Conservation (phyloP, 2,113 vertebrate genomes). For the Gorsachius goisagi region DNA sequence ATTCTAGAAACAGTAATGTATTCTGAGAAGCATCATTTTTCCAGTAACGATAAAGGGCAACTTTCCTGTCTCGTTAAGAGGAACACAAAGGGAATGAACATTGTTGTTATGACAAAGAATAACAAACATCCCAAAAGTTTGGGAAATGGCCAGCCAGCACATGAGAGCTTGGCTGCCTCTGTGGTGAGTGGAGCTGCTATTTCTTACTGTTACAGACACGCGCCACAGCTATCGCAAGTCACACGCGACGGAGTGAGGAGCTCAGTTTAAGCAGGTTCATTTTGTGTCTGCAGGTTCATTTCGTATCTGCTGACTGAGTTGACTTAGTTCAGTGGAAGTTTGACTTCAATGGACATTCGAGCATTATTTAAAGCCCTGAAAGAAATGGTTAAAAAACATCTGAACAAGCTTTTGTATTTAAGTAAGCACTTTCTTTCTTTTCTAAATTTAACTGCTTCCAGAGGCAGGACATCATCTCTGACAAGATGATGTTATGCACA, state of each 20-base stretch:
- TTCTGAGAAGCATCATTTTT: not conserved
- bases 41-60: not conserved
- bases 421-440: not conserved
- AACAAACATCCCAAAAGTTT: not conserved
- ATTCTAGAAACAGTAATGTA: not conserved
- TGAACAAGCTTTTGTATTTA: not conserved
- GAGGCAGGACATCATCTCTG: not conserved
- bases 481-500: not conserved
- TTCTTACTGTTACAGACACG: not conserved
- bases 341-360: not conserved
- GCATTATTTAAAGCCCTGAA: not conserved
- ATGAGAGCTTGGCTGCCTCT: rapidly evolving
- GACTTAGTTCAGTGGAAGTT: not conserved
- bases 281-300: not conserved
- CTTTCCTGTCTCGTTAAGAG: not conserved
- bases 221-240: not conserved
- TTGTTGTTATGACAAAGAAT: not conserved
- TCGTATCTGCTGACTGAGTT: not conserved
- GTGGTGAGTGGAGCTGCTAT: not conserved
- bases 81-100: not conserved
- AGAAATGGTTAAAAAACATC: not conserved
- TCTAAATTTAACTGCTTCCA: not conserved
- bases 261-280: not conserved
- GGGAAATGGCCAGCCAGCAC: not conserved
- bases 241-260: not conserved